phyloP scores from a whole-genome alignment of 2,797 vertebrate species.

The Sebastes variabilis region DNA sequence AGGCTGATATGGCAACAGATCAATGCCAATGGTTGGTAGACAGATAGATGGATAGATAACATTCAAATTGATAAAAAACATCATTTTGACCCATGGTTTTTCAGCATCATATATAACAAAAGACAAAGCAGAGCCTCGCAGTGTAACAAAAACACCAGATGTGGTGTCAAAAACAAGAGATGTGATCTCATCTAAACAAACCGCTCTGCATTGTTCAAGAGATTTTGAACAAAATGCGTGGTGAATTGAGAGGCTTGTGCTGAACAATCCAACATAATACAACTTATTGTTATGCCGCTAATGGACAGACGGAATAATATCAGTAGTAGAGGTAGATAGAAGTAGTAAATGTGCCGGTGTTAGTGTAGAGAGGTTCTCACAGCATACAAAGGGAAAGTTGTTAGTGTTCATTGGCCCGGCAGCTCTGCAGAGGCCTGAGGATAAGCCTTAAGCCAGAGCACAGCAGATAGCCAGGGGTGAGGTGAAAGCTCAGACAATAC shows the following conservation, averaged over 20 bases:
- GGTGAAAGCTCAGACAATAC: conserved; percentile 73
- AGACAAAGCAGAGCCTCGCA: conserved; percentile 1
- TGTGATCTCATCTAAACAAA: conserved; percentile 30
- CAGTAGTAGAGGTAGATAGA: conserved; percentile 23
- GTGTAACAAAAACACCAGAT: conserved; percentile 51
- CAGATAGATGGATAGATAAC: not conserved
- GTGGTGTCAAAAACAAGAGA: conserved; percentile 42
- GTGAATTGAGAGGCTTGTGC: not conserved
- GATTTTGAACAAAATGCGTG: not conserved
- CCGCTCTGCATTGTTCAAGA: conserved; percentile 18
- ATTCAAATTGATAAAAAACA: not conserved
- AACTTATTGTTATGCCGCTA: not conserved
- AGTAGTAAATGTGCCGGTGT: conserved; percentile 26
- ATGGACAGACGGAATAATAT: conserved; percentile 23
- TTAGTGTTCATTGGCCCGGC: conserved; percentile 71
- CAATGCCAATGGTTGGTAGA: not conserved
- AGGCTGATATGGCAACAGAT: conserved; percentile 17
- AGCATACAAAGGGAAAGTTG: conserved; percentile 69
- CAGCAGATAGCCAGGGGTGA: conserved; percentile 71
- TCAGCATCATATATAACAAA: not conserved
- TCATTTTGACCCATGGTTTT: not conserved
- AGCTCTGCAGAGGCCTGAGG: conserved; percentile 72
- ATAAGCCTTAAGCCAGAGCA: conserved; percentile 77
- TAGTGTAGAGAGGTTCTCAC: conserved; percentile 45
- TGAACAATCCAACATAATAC: not conserved